Percentiles rank a stretch among this genome's conserved stretches.
Conservation (phyloP, 1,140 invertebrate species). For the Saxidomus purpurata region DNA sequence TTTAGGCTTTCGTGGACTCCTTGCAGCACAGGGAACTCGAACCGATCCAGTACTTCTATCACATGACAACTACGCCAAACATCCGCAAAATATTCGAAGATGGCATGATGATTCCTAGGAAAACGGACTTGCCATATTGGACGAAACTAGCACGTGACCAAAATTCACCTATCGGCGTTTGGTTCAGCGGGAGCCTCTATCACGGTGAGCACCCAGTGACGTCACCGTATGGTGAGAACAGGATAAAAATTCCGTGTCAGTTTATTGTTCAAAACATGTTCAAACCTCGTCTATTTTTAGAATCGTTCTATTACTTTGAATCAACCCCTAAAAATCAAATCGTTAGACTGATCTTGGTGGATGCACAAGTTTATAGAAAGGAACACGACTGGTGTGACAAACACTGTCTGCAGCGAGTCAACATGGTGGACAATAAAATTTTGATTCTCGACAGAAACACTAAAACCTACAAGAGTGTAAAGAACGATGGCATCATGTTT, state of each 20-base stretch:
- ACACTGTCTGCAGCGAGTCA: slow-evolving; percentile 30
- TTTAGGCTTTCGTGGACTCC: slow-evolving; percentile 43
- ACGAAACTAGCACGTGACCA: slow-evolving; percentile 24
- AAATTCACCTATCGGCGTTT: slow-evolving; percentile 46
- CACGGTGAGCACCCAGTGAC: slow-evolving; percentile 21
- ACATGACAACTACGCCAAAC: slow-evolving; percentile 45
- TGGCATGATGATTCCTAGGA: slow-evolving; percentile 28
- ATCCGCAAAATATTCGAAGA: slow-evolving; percentile 42
- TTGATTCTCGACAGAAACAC: slow-evolving; percentile 10
- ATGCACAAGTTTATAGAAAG: slow-evolving; percentile 14
- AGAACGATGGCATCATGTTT: slow-evolving; percentile 39
- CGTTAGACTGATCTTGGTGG: slow-evolving; percentile 50
- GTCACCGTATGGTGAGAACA: slow-evolving; percentile 43
- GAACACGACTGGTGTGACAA: slow-evolving; percentile 51
- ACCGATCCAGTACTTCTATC: slow-evolving; percentile 28
- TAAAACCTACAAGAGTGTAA: slow-evolving; percentile 13
- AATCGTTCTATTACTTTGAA: slow-evolving; percentile 57
- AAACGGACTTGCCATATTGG: slow-evolving; percentile 53
- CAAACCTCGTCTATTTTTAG: slow-evolving; percentile 31
- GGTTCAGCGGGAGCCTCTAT: slow-evolving; percentile 46
- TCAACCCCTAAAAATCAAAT: slow-evolving; percentile 53
- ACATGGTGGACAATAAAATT: slow-evolving; percentile 56
- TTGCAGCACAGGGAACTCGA: slow-evolving; percentile 22
- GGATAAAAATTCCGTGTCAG: slow-evolving; percentile 50
- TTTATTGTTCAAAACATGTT: slow-evolving; percentile 41